A percentile compares a stretch with the other conserved stretches of the same genome.
These are phyloP conservation scores for Nemotelus nigrinus DNA, from an alignment of 2,888 invertebrate genomes.

Conservation along the genomic window DNA sequence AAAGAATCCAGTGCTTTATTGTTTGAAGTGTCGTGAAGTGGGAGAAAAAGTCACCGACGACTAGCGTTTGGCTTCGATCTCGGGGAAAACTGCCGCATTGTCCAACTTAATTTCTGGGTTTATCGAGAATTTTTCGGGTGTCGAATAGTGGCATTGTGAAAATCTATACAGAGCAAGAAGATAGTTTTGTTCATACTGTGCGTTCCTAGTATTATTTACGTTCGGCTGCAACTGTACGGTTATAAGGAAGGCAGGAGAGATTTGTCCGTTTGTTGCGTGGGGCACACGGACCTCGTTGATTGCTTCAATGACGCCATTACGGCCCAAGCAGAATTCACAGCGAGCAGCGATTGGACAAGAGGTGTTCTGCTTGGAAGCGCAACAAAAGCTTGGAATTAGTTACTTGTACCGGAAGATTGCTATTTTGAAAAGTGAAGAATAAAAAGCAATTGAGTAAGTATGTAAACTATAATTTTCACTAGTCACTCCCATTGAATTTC, in stretches of 20 bases:
- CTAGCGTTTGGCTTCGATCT: slow-evolving; percentile 1
- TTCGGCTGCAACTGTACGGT: no score
- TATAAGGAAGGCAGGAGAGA: slow-evolving; percentile 8
- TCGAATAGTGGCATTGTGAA: no score
- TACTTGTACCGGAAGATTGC: not conserved
- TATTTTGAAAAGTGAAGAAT: no score
- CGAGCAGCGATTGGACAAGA: not conserved
- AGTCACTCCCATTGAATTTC: no score
- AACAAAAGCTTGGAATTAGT: not conserved
- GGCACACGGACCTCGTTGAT: slow-evolving; percentile 21
- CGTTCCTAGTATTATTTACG: no score
- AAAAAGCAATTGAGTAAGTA: no score
- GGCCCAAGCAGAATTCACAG: not conserved
- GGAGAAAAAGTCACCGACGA: not conserved
- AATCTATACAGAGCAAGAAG: no score
- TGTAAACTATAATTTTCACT: no score
- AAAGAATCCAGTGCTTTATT: no score
- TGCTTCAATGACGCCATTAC: slow-evolving; percentile 40
- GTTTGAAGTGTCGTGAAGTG: not conserved
- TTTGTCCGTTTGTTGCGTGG: not conserved
- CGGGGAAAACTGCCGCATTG: not conserved
- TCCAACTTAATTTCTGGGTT: no score
- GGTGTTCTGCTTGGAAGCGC: slow-evolving; percentile 1
- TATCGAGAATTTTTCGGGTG: no score
- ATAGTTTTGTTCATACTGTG: no score